Base-by-base conservation (phyloP, 2,113 vertebrate species). In the Dipodomys merriami region DNA sequence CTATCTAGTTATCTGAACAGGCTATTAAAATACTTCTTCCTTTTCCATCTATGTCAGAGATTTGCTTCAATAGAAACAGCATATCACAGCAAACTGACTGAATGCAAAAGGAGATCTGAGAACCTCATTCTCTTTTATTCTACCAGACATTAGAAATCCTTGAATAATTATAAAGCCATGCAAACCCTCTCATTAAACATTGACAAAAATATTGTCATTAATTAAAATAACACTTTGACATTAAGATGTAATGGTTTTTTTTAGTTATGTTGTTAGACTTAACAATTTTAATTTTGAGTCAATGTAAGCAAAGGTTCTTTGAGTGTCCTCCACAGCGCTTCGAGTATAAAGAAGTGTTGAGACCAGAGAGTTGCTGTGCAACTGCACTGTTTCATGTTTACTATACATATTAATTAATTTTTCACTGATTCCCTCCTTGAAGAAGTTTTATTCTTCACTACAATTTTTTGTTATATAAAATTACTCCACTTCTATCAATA, bases 161-260 rank as follows among this genome's bases (percentile, higher is more conserved):
- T 83, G 33, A 27, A 46, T 81, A 86, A 57, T 7, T 93, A 5
- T 88, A 64, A 93, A 53, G 18, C n/a, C 72, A 4, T 68, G 3
- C 18, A 27, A 68, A 7, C 8, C 30, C n/a, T 86, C 19, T 85
- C 39, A 33, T 11, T 95, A 60, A 76, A 85, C 95, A 0, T 67
- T 91, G 80, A n/a, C 35, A 87, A 91, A 49, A 93, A 86, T 57
- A 7, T 11, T 72, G 35, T 76, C 86, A 62, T 72, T 84, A 86
- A 68, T 81, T 82, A 46, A 90, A 96, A 67, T 76, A 67, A 18
- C 25, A 5, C 69, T 57, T 91, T 69, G 60, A 87, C 78, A 30
- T 73, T 90, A 95, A 57, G 33, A 89, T 69, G 16, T 81, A 86
- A 30, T 94, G 20, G 27, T 1, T 29, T 91, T 92, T 88, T 71